phyloP scores from a whole-genome alignment of 2,888 invertebrate species.

The Drosophila quinaria region DNA sequence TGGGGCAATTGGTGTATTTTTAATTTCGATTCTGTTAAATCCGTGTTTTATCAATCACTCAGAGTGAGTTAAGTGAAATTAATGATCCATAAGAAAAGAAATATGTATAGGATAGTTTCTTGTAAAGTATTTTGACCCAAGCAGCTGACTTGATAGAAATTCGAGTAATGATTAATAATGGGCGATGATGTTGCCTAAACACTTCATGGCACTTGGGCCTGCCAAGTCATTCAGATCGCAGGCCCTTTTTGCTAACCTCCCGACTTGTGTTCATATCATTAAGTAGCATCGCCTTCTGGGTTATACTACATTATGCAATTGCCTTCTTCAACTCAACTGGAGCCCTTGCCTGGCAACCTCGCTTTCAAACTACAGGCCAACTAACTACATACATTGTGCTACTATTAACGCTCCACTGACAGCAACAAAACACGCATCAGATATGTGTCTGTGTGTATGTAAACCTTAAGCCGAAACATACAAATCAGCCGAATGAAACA shows the following conservation, averaged over 20 bases:
- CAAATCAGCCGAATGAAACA: slow-evolving; percentile 81
- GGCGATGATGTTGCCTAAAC: slow-evolving; percentile 28
- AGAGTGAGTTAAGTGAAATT: too few relatives aligned
- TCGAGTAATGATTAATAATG: slow-evolving; percentile 36
- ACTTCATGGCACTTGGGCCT: slow-evolving; percentile 61
- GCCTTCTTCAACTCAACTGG: slow-evolving; percentile 15
- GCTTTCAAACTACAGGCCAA: slow-evolving; percentile 56
- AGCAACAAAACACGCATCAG: slow-evolving; percentile 70
- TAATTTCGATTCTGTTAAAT: not conserved
- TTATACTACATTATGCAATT: slow-evolving; percentile 48
- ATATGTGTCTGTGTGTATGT: slow-evolving; percentile 5
- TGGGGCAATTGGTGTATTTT: slow-evolving; percentile 40
- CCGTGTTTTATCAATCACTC: too few relatives aligned
- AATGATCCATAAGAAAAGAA: too few relatives aligned
- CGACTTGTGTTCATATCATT: slow-evolving; percentile 51
- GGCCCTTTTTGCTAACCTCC: slow-evolving; percentile 39
- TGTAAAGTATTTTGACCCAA: not conserved
- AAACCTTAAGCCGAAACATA: slow-evolving; percentile 52
- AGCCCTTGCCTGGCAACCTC: slow-evolving; percentile 38
- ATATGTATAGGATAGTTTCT: too few relatives aligned
- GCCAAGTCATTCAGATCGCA: slow-evolving; percentile 61
- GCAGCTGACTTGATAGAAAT: not conserved
- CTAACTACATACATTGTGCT: slow-evolving; percentile 69
- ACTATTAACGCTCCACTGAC: slow-evolving; percentile 80
- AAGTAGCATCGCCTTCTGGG: slow-evolving; percentile 48